Base-by-base conservation (phyloP, 2,888 invertebrate species). In the Galerucella pusilla region DNA sequence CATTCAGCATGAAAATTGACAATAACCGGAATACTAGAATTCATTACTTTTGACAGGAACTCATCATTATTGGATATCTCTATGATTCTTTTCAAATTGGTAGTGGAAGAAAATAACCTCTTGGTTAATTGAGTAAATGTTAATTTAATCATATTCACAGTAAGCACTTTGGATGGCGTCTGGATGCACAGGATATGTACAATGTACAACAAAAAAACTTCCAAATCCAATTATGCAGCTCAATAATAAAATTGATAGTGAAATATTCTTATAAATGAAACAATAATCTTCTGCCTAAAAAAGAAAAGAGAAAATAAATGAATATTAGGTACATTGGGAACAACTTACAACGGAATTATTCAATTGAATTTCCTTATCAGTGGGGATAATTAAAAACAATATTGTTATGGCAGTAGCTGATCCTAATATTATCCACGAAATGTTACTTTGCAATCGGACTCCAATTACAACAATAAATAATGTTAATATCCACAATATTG, bases 1-100 rank as follows among this genome's bases (percentile, higher is more conserved):
- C 96, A 96, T 81, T 96, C 95, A 0, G 96, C 96, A 84, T 96
- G 96, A 85, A 96, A 96, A 86, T 96, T 96, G 0, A 96, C 95
- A 86, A 96, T 94, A n/a, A 96, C 96, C 46, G 96, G 94, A 83
- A 93, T 93, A 54, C 92, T 91, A 81, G 94, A 95, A 86, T 95
- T 94, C 91, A 96, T 94, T 68, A 96, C 95, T 90, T 94, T 95
- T 80, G 91, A 90, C 78, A 94, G 90, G 86, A 95, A 95, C 80
- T 94, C 94, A 76, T 92, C 93, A 84, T 94, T 93, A 86, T 93
- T 93, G 83, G 92, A 92, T 80, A 95, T 93, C 61, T 83, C 82
- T 46, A 88, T 87, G 84, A 90, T 85, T 82, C 85, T 89, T 52
- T 84, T 82, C 76, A 85, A 77, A 70, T 73, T 73, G 14, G 76